Base-by-base conservation (phyloP, 2,797 vertebrate species). In the Onychomys torridus region DNA sequence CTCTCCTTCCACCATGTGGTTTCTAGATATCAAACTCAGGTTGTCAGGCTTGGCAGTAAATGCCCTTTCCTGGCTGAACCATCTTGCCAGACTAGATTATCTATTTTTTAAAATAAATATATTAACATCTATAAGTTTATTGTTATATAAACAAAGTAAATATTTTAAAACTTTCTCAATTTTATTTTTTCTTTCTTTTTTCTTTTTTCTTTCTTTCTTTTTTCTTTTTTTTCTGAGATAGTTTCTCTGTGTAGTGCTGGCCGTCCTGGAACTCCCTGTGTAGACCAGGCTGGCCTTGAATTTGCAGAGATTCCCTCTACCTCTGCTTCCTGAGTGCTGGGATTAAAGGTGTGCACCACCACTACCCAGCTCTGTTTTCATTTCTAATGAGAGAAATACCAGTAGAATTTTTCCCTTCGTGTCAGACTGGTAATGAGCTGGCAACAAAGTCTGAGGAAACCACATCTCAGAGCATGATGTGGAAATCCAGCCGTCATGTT, bases 371-470 rank as follows among this genome's bases (percentile, higher is more conserved):
- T 73, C 71, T 89, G 32, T 73, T 97, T 95, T 93, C 71, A 69
- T 94, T 94, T 83, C 84, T 76, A 85, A 27, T 46, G 77, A 93
- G 27, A 34, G 77, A 89, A 57, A 57, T 87, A 71, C 11, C 25
- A 90, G 23, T 49, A 84, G 34, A 82, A 78, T 57, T 76, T 43
- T 27, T 21, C 0, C 6, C 11, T 46, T 59, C 37, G 2, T n/a
- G 13, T 71, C 37, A 73, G 27, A 40, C 29, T 37, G 63, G 27
- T 91, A 34, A 40, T 32, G 61, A 81, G 25, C 46, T 67, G n/a
- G 13, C 14, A 81, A 81, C 76, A 81, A 55, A 63, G 29, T 57
- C 23, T 81, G 63, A 57, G n/a, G 46, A 9, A 32, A 17, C 17
- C n/a, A 29, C 32, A 55, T 46, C 7, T 91, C 49, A 46, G 17